Conservation (phyloP, 2,797 vertebrate genomes). For the Acanthurus tractus region DNA sequence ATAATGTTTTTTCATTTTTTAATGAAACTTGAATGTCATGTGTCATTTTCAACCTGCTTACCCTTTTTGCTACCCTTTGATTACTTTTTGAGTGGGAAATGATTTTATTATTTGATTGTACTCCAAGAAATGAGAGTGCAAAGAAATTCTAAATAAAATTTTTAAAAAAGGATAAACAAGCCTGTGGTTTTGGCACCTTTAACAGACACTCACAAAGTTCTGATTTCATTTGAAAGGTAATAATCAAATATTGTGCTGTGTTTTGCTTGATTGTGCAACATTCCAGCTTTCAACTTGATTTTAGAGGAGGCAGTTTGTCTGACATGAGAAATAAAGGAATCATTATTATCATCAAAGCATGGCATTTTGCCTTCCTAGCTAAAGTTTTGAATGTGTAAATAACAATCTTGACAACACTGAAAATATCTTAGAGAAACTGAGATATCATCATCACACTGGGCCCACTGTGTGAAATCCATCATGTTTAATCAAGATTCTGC, state of each 20-base stretch:
- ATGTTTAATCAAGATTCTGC: neutral
- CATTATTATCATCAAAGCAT: conserved; percentile 18
- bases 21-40: neutral
- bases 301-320: conserved; percentile 15
- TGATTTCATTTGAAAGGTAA: conserved; percentile 1
- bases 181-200: neutral
- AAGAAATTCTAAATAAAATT: neutral
- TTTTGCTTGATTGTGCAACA: conserved; percentile 13
- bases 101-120: neutral
- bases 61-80: neutral
- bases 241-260: neutral
- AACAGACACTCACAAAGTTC: neutral
- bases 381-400: conserved; percentile 8
- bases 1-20: neutral
- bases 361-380: conserved; percentile 9
- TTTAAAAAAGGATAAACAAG: neutral
- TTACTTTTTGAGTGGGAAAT: neutral
- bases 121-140: neutral
- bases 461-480: neutral
- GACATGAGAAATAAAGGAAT: conserved; percentile 27
- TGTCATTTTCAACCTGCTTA: neutral
- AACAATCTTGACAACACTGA: conserved; percentile 13
- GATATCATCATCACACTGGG: conserved; percentile 1
- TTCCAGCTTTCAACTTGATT: conserved; percentile 20
- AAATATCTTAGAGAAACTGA: conserved; percentile 10